Evolutionary conservation across 2,797 vertebrate species (phyloP).

Genomic region (Halcyon smyrnensis): DNA sequence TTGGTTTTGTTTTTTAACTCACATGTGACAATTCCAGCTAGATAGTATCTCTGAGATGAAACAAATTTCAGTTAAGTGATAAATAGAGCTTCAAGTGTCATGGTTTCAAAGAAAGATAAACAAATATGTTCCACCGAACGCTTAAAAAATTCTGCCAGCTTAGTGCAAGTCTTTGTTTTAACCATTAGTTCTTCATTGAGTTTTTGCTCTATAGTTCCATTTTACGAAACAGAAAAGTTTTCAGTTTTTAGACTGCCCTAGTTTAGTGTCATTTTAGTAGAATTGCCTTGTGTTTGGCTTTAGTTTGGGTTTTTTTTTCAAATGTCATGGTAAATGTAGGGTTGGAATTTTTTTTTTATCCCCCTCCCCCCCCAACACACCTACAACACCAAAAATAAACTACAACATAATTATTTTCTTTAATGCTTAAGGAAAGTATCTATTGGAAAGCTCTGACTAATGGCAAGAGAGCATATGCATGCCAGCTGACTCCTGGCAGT

Average conservation of each 20-base stretch:
- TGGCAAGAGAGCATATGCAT: accelerated
- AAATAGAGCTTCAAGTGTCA: neutral
- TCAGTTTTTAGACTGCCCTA: neutral
- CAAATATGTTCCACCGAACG: neutral
- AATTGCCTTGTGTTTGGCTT: neutral
- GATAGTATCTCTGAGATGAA: neutral
- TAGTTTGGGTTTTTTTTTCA: neutral
- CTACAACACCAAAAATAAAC: neutral
- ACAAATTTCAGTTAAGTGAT: neutral
- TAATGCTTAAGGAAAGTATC: neutral
- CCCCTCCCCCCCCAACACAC: neutral
- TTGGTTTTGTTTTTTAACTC: neutral
- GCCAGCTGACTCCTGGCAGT: neutral
- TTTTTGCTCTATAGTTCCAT: neutral
- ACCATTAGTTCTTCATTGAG: neutral
- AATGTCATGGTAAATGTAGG: neutral
- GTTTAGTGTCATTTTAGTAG: neutral
- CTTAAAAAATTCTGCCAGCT: neutral
- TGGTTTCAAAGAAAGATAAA: neutral
- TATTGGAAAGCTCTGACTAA: neutral
- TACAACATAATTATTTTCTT: neutral
- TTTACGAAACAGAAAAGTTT: neutral
- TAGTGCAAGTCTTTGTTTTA: neutral
- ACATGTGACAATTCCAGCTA: neutral
- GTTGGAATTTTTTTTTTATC: neutral